Evolutionary conservation across 2,113 vertebrate genomes (phyloP).

Genomic region (Thymallus thymallus): DNA sequence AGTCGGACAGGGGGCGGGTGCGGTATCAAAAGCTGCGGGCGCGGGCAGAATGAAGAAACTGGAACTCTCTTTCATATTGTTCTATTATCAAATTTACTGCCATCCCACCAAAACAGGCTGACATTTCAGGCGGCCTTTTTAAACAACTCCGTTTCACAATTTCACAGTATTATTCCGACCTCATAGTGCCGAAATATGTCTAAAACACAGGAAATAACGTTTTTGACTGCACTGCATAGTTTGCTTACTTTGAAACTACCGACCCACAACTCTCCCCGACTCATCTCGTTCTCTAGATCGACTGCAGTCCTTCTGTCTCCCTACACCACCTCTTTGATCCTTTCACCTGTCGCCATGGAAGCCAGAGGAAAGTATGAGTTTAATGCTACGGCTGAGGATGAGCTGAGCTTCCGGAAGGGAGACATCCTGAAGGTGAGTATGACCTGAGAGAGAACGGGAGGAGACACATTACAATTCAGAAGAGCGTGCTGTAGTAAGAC

Average conservation of each 20-base stretch:
- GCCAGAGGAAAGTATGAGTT: constrained; percentile 89
- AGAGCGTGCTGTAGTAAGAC: background rate
- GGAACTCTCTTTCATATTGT: no score
- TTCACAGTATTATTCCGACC: no score
- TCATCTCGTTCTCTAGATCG: background rate
- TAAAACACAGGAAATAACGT: background rate
- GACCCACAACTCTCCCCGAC: background rate
- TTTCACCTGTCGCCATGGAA: constrained; percentile 76
- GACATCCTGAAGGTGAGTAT: constrained; percentile 86
- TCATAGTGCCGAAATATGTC: no score
- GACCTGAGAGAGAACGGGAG: background rate
- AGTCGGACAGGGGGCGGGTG: no score
- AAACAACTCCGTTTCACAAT: no score
- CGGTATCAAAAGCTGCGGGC: no score
- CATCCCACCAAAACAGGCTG: no score
- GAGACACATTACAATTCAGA: background rate
- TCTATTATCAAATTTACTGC: no score
- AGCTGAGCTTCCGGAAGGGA: constrained; percentile 89
- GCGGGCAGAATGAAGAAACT: no score
- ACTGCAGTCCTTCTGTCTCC: background rate
- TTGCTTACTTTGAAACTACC: background rate
- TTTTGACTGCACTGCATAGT: background rate
- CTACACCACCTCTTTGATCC: background rate
- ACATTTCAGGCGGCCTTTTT: no score
- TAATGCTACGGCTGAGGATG: constrained; percentile 80